Base-by-base conservation (phyloP, 2,888 invertebrate genomes). In the Drosophila seclusa region DNA sequence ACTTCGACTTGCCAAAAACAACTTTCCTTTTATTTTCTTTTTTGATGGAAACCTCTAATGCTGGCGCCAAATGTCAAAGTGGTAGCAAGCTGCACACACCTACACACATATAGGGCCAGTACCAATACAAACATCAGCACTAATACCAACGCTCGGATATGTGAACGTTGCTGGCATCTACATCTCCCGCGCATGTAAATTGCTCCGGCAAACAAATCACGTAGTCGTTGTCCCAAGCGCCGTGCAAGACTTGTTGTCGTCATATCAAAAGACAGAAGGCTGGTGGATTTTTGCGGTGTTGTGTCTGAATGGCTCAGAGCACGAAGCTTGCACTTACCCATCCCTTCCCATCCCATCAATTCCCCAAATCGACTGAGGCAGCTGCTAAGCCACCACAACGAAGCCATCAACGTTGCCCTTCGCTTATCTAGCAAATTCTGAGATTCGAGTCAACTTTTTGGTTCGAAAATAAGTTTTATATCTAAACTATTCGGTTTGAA, bases 141-240 rank as follows among this genome's bases (percentile, higher is more conserved):
- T 21, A 45, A 64, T 7, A 54, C 42, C 40, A 27, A 45, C 34
- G 34, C 32, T 50, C 36, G 50, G 32, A 34, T 34, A 42, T 52
- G 40, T 32, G 57, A 18, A 54, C 13, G 65, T 42, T 60, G 31
- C 55, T 72, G 72, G 63, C 78, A 76, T 66, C 62, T 53, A 50
- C 57, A 55, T 65, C 34, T 32, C 62, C 72, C 64, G 57, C 62
- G 71, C 81, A 83, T 84, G 87, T 86, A 89, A 89, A 88, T 88
- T 86, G 79, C 79, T 83, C 81, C 68, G 75, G 87, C 83, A 86
- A 85, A 87, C 87, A 85, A 86, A 86, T 86, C 84, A 84, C 84
- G 84, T 84, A 83, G 57, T 76, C 63, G 76, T 55, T 68, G 65
- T 83, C 64, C 75, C 65, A 49, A 64, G 67, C 74, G 54, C 69